Conservation (phyloP, 2,113 vertebrate species). For the Strigops habroptila region DNA sequence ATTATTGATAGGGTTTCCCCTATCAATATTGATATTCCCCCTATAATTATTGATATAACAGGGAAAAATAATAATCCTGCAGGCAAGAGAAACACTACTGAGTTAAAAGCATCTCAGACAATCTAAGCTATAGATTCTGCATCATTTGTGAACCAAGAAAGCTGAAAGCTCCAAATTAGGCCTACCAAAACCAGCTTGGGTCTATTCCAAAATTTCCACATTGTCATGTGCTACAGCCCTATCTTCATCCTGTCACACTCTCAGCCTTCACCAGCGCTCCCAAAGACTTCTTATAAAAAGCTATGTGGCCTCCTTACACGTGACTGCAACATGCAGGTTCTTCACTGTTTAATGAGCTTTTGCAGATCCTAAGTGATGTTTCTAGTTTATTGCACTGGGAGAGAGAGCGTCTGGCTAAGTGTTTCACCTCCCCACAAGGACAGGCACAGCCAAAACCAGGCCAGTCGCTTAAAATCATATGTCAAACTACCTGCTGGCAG, state of each 20-base stretch:
- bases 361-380: not conserved
- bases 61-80: not conserved
- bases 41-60: not conserved
- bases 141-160: not conserved
- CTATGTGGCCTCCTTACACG: not conserved
- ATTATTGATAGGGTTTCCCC: not conserved
- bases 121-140: not conserved
- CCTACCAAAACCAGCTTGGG: not conserved
- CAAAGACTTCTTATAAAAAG: not conserved
- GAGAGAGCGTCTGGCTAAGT: fast-evolving
- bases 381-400: not conserved
- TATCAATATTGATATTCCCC: not conserved
- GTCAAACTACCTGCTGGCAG: not conserved
- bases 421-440: not conserved
- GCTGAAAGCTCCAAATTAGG: not conserved
- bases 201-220: not conserved
- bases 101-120: not conserved
- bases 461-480: not conserved
- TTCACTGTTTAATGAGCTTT: not conserved
- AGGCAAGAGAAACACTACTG: not conserved
- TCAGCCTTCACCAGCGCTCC: not conserved
- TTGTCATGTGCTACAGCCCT: not conserved
- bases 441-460: not conserved
- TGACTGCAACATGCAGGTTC: not conserved
- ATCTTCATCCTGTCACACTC: not conserved